A percentile compares a stretch with the other conserved stretches of the same genome.
Conservation (phyloP, 2,888 invertebrate species). For the Mimachlamys varia region DNA sequence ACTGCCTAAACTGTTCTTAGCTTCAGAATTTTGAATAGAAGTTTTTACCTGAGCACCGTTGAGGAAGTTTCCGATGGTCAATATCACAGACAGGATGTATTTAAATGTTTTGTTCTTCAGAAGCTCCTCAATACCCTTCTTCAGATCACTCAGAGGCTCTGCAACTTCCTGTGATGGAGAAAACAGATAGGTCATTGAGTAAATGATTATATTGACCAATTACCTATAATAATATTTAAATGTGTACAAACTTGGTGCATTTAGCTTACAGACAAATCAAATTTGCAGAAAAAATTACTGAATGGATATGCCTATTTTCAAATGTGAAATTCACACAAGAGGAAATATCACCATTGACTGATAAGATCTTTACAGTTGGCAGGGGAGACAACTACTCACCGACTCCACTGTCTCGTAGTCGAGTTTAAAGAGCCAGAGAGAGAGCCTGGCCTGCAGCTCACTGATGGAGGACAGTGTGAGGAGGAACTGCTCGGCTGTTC, state of each 20-base stretch:
- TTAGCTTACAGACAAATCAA: too few species aligned
- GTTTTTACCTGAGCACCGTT: conserved; percentile 89
- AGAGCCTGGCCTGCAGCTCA: conserved; percentile 95
- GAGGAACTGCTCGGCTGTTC: conserved; percentile 99
- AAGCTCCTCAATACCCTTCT: conserved; percentile 96
- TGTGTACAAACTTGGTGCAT: too few species aligned
- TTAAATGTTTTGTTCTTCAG: conserved; percentile 96
- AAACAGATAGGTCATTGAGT: not conserved
- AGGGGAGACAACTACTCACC: conserved; percentile 82
- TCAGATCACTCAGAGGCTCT: conserved; percentile 98
- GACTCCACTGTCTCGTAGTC: conserved; percentile 98
- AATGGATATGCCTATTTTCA: too few species aligned
- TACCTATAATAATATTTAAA: too few species aligned
- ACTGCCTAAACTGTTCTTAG: too few species aligned
- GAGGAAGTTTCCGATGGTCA: conserved; percentile 97
- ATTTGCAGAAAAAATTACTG: too few species aligned
- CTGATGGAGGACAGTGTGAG: conserved; percentile 97
- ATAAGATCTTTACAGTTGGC: not conserved
- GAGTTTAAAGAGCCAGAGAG: conserved; percentile 98
- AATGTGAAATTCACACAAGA: too few species aligned
- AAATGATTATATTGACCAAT: too few species aligned
- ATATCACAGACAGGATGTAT: conserved; percentile 94
- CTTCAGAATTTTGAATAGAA: too few species aligned
- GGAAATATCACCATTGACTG: too few species aligned
- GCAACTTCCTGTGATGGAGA: conserved; percentile 92